phyloP scores from a whole-genome alignment of 1,140 invertebrate species.

The Cotesia chilonis region DNA sequence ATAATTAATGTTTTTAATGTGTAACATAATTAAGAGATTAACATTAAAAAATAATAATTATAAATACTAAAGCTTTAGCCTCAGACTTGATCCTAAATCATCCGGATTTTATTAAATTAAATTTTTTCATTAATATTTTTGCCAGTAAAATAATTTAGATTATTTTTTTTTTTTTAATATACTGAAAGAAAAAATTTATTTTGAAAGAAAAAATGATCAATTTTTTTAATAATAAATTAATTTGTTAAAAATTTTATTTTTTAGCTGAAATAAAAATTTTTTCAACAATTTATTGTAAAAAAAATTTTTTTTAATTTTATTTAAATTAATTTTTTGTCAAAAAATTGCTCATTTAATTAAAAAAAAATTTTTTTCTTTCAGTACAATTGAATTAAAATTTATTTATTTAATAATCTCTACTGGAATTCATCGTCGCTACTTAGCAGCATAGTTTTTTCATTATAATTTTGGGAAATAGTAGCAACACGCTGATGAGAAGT shows the following conservation, averaged over 20 bases:
- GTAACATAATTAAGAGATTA: constrained; percentile 32
- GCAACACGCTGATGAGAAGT: constrained; percentile 74
- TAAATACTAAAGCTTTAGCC: not conserved
- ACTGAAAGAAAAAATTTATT: no score
- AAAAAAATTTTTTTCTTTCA: no score
- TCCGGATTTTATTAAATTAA: not conserved
- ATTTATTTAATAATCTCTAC: constrained; percentile 60
- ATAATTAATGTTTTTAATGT: constrained; percentile 47
- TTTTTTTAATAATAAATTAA: no score
- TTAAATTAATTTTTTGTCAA: no score
- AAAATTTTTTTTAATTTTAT: no score
- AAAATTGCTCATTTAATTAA: no score
- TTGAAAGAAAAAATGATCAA: no score
- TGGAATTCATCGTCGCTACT: constrained; percentile 98
- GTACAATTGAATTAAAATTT: constrained; percentile 9
- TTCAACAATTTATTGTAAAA: no score
- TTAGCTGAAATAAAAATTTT: no score
- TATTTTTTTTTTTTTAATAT: not conserved
- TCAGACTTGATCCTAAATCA: constrained; percentile 16
- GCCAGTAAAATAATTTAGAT: no score
- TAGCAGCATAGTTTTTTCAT: constrained; percentile 94
- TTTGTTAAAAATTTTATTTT: no score
- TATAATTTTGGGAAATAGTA: constrained; percentile 85
- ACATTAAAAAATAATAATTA: constrained; percentile 8
- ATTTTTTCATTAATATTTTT: no score